Conservation (phyloP, 1,140 invertebrate genomes). For the Platorchestia sp. region DNA sequence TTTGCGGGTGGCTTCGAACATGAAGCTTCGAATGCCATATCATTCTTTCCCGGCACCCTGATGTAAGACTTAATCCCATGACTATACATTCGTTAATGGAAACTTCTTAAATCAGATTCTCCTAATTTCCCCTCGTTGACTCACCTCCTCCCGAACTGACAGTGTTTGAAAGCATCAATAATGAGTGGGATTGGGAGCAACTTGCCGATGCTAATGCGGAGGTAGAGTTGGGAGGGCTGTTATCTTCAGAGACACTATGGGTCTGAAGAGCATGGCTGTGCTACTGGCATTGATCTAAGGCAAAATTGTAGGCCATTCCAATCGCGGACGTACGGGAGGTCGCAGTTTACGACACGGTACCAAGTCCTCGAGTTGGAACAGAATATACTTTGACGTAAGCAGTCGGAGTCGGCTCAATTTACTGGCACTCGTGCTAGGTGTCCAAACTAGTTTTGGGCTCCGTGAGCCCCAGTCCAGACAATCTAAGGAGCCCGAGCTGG, state of each 20-base stretch:
- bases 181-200: not conserved
- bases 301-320: not conserved
- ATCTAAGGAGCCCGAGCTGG: not conserved
- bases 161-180: constrained; percentile 1
- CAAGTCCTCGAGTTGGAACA: not conserved
- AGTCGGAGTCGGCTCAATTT: not conserved
- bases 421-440: not conserved
- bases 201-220: not conserved
- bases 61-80: not conserved
- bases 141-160: not conserved
- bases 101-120: not conserved
- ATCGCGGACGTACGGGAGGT: not conserved
- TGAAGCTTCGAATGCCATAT: not conserved
- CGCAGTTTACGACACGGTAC: not conserved
- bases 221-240: not conserved
- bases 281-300: not conserved
- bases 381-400: too few species aligned
- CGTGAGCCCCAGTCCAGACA: not conserved
- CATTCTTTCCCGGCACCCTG: not conserved
- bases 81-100: not conserved
- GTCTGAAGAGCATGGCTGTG: not conserved
- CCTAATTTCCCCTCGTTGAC: not conserved
- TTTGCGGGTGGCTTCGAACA: not conserved
- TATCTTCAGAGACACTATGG: not conserved
- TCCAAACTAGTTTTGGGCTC: too few species aligned